Percentiles rank a stretch among this genome's conserved stretches.
These are phyloP conservation scores for Ormyrus labotus DNA, from an alignment of 2,888 invertebrate genomes.

Conservation along the genomic window DNA sequence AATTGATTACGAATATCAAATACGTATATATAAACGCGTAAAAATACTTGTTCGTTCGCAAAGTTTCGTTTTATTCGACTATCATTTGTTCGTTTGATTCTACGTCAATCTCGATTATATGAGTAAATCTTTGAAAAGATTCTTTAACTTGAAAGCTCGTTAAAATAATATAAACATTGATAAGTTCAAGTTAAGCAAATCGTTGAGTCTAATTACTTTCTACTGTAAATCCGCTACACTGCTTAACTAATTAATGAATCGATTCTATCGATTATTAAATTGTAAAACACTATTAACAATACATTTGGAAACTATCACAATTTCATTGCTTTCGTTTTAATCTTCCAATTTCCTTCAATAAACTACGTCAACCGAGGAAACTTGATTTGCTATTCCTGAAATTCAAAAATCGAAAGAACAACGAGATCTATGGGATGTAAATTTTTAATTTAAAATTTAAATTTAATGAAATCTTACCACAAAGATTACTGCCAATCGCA, in stretches of 20 bases:
- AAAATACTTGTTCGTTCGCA: constrained; percentile 6
- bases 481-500: constrained; percentile 85
- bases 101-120: background rate
- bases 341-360: constrained; percentile 27
- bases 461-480: constrained; percentile 78
- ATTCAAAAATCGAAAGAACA: constrained; percentile 45
- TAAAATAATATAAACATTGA: constrained; percentile 7
- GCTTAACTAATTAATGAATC: background rate
- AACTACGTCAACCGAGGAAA: constrained; percentile 79
- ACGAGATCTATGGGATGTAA: background rate
- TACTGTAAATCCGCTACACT: constrained; percentile 11
- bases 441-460: constrained; percentile 38
- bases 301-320: constrained; percentile 39
- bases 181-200: constrained; percentile 8
- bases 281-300: constrained; percentile 28
- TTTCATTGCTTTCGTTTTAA: constrained; percentile 9
- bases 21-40: constrained; percentile 3
- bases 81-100: no score
- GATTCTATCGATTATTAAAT: background rate
- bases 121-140: background rate
- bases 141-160: constrained; percentile 1
- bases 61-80: no score
- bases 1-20: constrained; percentile 15
- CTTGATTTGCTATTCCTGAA: constrained; percentile 82
- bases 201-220: background rate